Evolutionary conservation across 2,113 vertebrate genomes (phyloP), one percentile per base, ranked within the genome.

Genomic region (Colaptes auratus): DNA sequence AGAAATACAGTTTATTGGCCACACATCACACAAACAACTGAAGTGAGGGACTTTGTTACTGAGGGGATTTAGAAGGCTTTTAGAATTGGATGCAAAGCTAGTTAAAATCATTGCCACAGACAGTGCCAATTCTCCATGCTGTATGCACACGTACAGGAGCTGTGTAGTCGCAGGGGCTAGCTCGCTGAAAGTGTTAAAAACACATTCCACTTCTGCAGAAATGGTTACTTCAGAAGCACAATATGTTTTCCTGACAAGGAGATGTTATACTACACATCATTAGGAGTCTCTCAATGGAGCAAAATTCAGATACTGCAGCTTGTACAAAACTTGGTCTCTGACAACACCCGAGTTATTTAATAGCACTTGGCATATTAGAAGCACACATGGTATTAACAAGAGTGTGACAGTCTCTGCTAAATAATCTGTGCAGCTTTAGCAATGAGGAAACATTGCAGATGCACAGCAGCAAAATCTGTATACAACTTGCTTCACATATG

Each of bases 1-100:
- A 93, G 81, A 89, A 96, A 89, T 79, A 76, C 3, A 15, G 59
- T 67, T 91, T 89, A 66, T 36, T 96, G n/a, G 95, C 92, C 71
- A 70, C 59, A 64, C 46, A 82, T 74, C 63, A 87, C 61, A 90
- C 30, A 83, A 94, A 73, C 55, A 91, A 93, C 65, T 12, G 75
- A 82, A 60, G 90, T 35, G 91, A 95, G n/a, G 56, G 82, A 94
- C 89, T 91, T 89, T 66, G 81, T 73, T 72, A 61, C n/a, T 25
- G 13, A 79, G 60, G 30, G 65, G 72, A 87, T 93, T 95, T 89
- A 82, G 39, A 78, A 89, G 63, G 83, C 55, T 93, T 73, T 70
- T 84, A 79, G 79, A 90, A 89, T 59, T 36, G 81, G 50, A 75
- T 76, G 31, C 42, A 92, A 93, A 96, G 35, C 78, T 73, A 58